Base-by-base conservation (phyloP, 1,140 invertebrate species). In the Leucophenga varia region DNA sequence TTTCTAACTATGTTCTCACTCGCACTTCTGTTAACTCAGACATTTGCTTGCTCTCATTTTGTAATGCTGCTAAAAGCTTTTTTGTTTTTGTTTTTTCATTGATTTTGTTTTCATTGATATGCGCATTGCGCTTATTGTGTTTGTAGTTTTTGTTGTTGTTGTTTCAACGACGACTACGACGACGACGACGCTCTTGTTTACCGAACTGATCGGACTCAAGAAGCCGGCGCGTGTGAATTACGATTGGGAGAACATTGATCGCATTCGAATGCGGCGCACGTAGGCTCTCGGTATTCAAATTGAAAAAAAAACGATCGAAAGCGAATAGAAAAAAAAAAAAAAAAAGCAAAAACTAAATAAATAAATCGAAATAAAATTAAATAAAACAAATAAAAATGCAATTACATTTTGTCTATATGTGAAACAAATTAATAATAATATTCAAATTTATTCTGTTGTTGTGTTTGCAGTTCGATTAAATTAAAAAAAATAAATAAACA, bases 251-350 rank as follows among this genome's bases (percentile, higher is more conserved):
- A 67, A 67, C 56, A 48, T 56, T 56, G 57, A 63, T 54, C 63
- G 63, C 63, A 68, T 59, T 61, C 56, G 46, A 67, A 63, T 59
- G 56, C 57, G 48, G 48, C 64, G 63, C 59, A 67, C 63, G 63
- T 59, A 59, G 54, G 55, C 56, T 59, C 46, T 48, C 54, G 54
- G 46, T 40, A 39, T 52, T 43, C 47, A 25, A 25, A 25, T 25
- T 25, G 10, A 10, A 5, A n/a, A n/a, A n/a, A n/a, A n/a, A n/a
- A n/a, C n/a, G n/a, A n/a, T n/a, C n/a, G n/a, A n/a, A n/a, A n/a
- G n/a, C n/a, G n/a, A n/a, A n/a, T n/a, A n/a, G n/a, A n/a, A n/a
- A n/a, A n/a, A n/a, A n/a, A n/a, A n/a, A n/a, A n/a, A 61, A 53
- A 65, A 65, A 58, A 49, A 51, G 44, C 44, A 55, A 40, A 32